Base-by-base conservation (phyloP, 2,888 invertebrate genomes). In the Temnothorax ravouxi region DNA sequence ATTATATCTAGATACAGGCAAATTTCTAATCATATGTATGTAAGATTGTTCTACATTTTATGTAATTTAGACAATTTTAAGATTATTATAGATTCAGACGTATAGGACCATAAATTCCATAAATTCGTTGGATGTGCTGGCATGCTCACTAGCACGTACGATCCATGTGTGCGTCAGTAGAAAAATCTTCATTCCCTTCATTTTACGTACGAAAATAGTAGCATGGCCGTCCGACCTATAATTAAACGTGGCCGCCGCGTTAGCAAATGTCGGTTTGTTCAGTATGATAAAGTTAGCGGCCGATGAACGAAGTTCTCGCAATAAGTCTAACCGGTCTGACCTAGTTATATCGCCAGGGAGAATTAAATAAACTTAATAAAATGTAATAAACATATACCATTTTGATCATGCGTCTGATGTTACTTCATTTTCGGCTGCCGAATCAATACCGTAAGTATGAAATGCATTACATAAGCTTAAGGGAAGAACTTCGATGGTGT, bases 241-340 rank as follows among this genome's bases (percentile, higher is more conserved):
- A 82, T 82, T 82, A 83, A 84, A 84, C 74, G 6, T 67, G 47
- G 69, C 59, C 74, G 61, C 18, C 18, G 25, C 25, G 44, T 44
- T 47, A 47, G 69, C 54, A 44, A 56, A 59, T 72, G 69, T 34
- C 29, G 38, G 29, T 50, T 50, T 75, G 71, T 72, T 80, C 79
- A 80, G 79, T 69, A 13, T 38, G 69, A 29, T 75, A 56, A 81
- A 34, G 62, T 62, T 61, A 74, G 52, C 56, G 59, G 54, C 11
- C 62, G 64, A 83, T 88, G 88, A n/a, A 66, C 11, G 72, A 50
- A 47, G 72, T 67, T 80, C 59, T 47, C 56, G 71, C 11, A 66
- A 77, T 18, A 29, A 75, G 6, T 74, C 38, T 18, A 25, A 62
- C 25, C 62, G 62, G 6, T 74, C 38, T 18, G 38, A 62, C 25